These are phyloP conservation scores for Apamea anceps DNA, from an alignment of 2,888 invertebrate species.

Conservation along the genomic window DNA sequence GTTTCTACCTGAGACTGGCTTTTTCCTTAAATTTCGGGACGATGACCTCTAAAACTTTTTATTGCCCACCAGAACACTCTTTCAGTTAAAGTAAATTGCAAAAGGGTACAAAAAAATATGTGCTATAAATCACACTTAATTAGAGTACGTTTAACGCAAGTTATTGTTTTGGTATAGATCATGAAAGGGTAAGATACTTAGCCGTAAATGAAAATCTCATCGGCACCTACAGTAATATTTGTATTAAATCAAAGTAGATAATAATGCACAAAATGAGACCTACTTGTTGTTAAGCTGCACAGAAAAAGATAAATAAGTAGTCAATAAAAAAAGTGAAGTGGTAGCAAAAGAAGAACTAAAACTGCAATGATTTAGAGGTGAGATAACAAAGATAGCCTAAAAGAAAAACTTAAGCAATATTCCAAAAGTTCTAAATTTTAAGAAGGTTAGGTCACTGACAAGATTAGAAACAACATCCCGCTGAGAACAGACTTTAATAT, in stretches of 20 bases:
- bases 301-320: conserved; percentile 3
- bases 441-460: conserved; percentile 55
- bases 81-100: conserved; percentile 45
- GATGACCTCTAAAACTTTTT: conserved; percentile 64
- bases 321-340: background rate
- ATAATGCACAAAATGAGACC: background rate
- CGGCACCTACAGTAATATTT: background rate
- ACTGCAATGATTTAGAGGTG: conserved; percentile 17
- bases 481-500: conserved; percentile 48
- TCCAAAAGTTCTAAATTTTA: conserved; percentile 50
- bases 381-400: conserved; percentile 39
- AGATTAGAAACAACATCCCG: conserved; percentile 47
- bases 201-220: background rate
- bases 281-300: background rate
- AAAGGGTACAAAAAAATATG: conserved; percentile 28
- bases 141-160: conserved; percentile 16
- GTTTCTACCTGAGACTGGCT: conserved; percentile 52
- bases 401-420: conserved; percentile 28
- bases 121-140: conserved; percentile 42
- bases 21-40: conserved; percentile 64
- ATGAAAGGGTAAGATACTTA: background rate
- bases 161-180: background rate
- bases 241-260: background rate
- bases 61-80: conserved; percentile 52
- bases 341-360: background rate